These are phyloP conservation scores for Asarcornis scutulata DNA, from an alignment of 2,113 vertebrate genomes.

Conservation along the genomic window DNA sequence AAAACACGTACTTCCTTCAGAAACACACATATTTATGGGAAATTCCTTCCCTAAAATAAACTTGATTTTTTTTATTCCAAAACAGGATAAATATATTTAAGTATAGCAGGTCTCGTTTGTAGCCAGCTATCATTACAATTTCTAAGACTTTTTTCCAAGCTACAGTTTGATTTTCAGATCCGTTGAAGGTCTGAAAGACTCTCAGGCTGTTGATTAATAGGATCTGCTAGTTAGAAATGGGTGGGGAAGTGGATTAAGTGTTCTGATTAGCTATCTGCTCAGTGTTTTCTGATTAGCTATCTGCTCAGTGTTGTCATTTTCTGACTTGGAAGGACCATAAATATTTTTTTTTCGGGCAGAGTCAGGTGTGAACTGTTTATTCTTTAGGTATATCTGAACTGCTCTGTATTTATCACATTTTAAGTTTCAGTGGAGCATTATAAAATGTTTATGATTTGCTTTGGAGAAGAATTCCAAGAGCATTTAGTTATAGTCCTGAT, in stretches of 20 bases:
- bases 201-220: not conserved
- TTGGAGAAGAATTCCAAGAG: not conserved
- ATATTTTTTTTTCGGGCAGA: not conserved
- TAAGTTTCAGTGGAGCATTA: not conserved
- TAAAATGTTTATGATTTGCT: not conserved
- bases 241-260: not conserved
- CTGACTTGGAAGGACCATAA: not conserved
- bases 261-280: not conserved
- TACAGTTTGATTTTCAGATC: not conserved
- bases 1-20: not conserved
- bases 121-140: not conserved
- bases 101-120: not conserved
- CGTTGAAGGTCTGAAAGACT: not conserved
- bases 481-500: not conserved
- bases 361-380: not conserved
- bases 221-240: not conserved
- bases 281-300: not conserved
- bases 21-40: not conserved
- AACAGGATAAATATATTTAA: not conserved
- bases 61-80: not conserved
- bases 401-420: not conserved
- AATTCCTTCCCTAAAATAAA: not conserved
- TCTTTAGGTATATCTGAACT: not conserved
- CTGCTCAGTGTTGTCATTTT: not conserved
- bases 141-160: not conserved